These are phyloP conservation scores for Saguinus imperator DNA, from an alignment of 2,113 vertebrate genomes.

Conservation along the genomic window DNA sequence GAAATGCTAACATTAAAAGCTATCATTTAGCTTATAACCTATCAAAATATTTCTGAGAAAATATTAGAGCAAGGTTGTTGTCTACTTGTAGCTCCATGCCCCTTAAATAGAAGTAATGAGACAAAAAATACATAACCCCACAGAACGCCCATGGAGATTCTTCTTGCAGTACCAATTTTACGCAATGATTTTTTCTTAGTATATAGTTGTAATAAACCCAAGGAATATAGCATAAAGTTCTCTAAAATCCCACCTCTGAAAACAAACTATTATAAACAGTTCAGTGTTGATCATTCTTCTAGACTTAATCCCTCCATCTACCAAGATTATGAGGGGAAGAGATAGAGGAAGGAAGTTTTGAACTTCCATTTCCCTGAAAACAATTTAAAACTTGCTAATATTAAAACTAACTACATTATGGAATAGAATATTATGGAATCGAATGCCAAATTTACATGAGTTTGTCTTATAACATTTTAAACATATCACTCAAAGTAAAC, in stretches of 20 bases:
- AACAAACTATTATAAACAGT: constrained; percentile 4
- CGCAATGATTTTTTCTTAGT: neutral
- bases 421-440: neutral
- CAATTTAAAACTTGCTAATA: neutral
- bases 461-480: constrained; percentile 9
- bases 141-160: neutral
- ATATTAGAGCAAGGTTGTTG: neutral
- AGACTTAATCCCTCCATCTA: neutral
- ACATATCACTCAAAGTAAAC: neutral
- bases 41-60: neutral
- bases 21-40: neutral
- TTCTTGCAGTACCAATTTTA: neutral
- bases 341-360: neutral
- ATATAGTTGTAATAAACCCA: neutral
- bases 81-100: neutral
- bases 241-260: neutral
- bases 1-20: neutral
- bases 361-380: neutral
- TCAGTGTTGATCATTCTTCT: neutral
- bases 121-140: neutral
- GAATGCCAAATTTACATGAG: neutral
- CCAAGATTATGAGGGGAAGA: neutral
- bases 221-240: neutral
- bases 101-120: neutral
- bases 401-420: neutral